Percentiles rank a stretch among this genome's conserved stretches.
Evolutionary conservation across 1,140 invertebrate genomes (phyloP).

Genomic region (Rhagoletis pomonella): DNA sequence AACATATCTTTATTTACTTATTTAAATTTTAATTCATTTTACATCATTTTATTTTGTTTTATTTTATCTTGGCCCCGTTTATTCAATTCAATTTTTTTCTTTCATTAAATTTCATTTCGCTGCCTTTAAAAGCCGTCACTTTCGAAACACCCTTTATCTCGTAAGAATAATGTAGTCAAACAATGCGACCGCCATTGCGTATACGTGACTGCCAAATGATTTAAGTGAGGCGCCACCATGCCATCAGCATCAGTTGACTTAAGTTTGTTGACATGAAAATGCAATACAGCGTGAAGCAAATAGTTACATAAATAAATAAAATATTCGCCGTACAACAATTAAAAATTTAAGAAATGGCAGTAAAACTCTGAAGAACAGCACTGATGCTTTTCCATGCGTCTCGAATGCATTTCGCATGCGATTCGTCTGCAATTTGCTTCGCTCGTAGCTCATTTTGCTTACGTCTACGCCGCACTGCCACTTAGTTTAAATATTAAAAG

Average conservation of each 20-base stretch:
- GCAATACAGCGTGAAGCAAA: neutral
- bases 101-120: too few species aligned
- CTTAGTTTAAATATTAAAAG: neutral
- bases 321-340: neutral
- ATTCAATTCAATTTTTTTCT: too few species aligned
- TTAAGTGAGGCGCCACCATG: neutral
- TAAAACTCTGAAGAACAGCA: neutral
- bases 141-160: too few species aligned
- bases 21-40: too few species aligned
- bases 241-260: neutral
- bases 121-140: too few species aligned
- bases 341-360: neutral
- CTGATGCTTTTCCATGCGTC: too few species aligned
- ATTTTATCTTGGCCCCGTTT: too few species aligned
- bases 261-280: neutral
- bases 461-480: neutral
- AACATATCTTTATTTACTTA: too few species aligned
- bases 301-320: neutral
- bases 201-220: neutral
- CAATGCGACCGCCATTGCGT: conserved; percentile 13
- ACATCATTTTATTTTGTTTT: too few species aligned
- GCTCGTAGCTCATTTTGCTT: neutral
- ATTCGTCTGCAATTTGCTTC: neutral
- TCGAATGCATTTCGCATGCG: neutral
- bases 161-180: too few species aligned